Percentiles rank a stretch among this genome's conserved stretches.
Evolutionary conservation across 2,113 vertebrate genomes (phyloP).

Genomic region (Conger conger): DNA sequence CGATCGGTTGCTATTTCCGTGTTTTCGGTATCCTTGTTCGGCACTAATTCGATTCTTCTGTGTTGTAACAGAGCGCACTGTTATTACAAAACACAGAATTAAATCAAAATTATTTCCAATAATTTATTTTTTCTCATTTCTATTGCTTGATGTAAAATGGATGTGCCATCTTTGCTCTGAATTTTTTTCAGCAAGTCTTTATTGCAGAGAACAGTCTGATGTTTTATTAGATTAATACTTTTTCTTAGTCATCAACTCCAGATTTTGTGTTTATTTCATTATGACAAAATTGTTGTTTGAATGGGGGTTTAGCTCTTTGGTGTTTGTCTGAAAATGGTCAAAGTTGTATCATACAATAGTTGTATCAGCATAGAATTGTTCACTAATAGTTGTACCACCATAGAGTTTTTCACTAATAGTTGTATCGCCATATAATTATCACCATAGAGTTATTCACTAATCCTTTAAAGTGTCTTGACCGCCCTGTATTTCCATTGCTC

Average conservation of each 20-base stretch:
- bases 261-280: neutral
- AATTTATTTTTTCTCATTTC: too few relatives aligned
- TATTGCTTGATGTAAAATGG: too few relatives aligned
- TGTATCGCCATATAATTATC: too few relatives aligned
- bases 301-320: neutral
- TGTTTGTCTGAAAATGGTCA: neutral
- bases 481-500: neutral
- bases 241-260: neutral
- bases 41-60: too few relatives aligned
- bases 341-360: neutral
- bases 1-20: conserved; percentile 52
- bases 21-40: too few relatives aligned
- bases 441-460: neutral
- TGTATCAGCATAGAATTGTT: neutral
- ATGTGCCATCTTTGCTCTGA: too few relatives aligned
- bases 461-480: neutral
- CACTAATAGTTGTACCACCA: too few relatives aligned
- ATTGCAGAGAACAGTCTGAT: neutral
- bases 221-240: neutral
- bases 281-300: neutral
- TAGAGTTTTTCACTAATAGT: neutral
- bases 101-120: too few relatives aligned
- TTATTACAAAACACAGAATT: too few relatives aligned
- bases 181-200: neutral
- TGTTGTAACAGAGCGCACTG: too few relatives aligned